These are phyloP conservation scores for Plagiodera versicolora DNA, from an alignment of 2,888 invertebrate species.

Conservation along the genomic window DNA sequence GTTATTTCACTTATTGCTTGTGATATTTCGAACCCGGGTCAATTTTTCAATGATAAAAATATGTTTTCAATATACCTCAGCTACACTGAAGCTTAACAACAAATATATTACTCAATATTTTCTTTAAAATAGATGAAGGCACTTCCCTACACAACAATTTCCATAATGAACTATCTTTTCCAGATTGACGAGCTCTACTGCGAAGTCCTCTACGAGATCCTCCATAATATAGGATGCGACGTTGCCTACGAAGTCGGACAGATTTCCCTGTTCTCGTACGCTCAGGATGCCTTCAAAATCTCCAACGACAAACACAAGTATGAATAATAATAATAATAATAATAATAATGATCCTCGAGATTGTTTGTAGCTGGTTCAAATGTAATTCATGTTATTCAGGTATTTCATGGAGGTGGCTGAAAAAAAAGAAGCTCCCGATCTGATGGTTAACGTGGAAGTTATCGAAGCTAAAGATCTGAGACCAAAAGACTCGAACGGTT, in stretches of 20 bases:
- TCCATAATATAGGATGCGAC: conserved; percentile 83
- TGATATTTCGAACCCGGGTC: no score
- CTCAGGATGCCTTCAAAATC: conserved; percentile 81
- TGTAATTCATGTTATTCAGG: not conserved
- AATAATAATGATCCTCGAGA: no score
- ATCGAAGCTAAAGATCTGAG: conserved; percentile 83
- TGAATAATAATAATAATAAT: no score
- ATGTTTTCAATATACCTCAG: no score
- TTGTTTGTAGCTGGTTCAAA: no score
- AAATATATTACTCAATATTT: no score
- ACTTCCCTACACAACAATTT: no score
- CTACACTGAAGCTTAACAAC: no score
- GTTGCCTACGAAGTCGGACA: conserved; percentile 70
- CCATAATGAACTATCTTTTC: conserved; percentile 15
- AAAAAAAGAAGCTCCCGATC: conserved; percentile 80
- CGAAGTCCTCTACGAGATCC: conserved; percentile 79
- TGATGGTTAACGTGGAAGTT: conserved; percentile 82
- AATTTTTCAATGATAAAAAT: no score
- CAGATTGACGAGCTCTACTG: conserved; percentile 86
- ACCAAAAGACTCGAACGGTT: conserved; percentile 87
- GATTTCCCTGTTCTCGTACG: conserved; percentile 70
- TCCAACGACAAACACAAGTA: conserved; percentile 71
- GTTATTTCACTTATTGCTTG: no score
- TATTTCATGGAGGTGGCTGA: conserved; percentile 71
- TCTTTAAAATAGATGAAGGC: no score